Evolutionary conservation across 2,113 vertebrate species (phyloP), one percentile per base, ranked within the genome.

Genomic region (Dipodomys ordii): DNA sequence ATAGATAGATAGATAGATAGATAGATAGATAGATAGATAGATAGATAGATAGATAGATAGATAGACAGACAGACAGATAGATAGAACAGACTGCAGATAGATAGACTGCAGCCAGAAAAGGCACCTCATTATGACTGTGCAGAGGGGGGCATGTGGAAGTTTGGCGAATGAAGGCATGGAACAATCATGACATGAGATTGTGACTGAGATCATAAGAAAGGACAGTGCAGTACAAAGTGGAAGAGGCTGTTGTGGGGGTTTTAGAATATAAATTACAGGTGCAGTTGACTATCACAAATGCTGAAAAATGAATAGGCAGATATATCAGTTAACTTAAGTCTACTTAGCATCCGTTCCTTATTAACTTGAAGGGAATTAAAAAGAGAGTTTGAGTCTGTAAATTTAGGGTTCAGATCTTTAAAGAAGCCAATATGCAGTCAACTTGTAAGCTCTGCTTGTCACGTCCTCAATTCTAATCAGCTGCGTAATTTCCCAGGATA

Each of bases 41-140:
- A 57, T 18, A 57, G 53, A 57, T 18, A 57, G 53, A 57, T 13
- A 57, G 53, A 57, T 16, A 64, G 23, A 64, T 7, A 92, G 97
- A 95, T 44, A 87, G 2, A 30, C 87, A 78, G 90, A 90, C 23
- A 60, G 84, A 53, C 16, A 39, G 53, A 57, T 57, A 49, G 53
- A 57, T 57, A 57, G 39, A 39, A 39, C 39, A 39, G 39, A 39
- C 39, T 39, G 39, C 53, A 93, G 62, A 95, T 60, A 72, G 44
- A 11, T 2, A 65, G 67, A 74, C 12, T 32, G 53, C 1, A 11
- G 60, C 35, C 19, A 13, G 16, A 25, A 72, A 15, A 53, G 39
- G 3, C 25, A 27, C 2, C 3, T 3, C 4, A 1, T 62, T 28
- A 28, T 20, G 39, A 30, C 16, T 0, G 3, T 0, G 7, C n/a